phyloP scores from a whole-genome alignment of 1,140 invertebrate genomes.

The Ruditapes philippinarum region DNA sequence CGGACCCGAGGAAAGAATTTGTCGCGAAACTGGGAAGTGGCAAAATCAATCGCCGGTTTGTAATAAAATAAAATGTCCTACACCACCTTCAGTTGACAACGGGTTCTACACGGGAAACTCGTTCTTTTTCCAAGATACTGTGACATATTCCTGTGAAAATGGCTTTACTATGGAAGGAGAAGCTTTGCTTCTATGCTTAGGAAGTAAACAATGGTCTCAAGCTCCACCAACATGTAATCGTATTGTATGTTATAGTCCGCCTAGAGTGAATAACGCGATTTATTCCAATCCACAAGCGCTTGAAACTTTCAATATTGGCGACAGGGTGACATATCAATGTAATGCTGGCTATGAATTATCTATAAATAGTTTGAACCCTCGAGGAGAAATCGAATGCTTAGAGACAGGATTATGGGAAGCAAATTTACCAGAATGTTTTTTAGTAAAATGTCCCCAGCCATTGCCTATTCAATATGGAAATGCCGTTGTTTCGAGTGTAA shows the following conservation, averaged over 20 bases:
- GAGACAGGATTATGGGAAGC: constrained; percentile 79
- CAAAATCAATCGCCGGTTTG: constrained; percentile 83
- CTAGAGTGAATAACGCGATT: background rate
- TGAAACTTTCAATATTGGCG: constrained; percentile 76
- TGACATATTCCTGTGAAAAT: constrained; percentile 92
- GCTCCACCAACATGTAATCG: background rate
- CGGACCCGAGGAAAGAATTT: constrained; percentile 82
- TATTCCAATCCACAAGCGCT: constrained; percentile 16
- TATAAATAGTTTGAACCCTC: constrained; percentile 62
- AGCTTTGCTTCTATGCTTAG: constrained; percentile 92
- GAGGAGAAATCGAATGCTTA: constrained; percentile 74
- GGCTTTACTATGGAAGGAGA: constrained; percentile 92
- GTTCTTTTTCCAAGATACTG: constrained; percentile 71
- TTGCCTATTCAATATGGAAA: constrained; percentile 71
- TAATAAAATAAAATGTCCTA: constrained; percentile 74
- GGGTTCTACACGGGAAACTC: constrained; percentile 70
- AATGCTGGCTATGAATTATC: constrained; percentile 80
- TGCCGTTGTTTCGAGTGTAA: constrained; percentile 36
- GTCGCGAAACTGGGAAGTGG: constrained; percentile 85
- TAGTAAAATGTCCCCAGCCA: constrained; percentile 75
- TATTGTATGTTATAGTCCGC: constrained; percentile 59
- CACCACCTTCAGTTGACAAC: constrained; percentile 75
- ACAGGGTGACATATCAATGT: constrained; percentile 81
- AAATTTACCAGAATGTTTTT: constrained; percentile 74
- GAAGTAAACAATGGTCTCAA: constrained; percentile 93